These are phyloP conservation scores for Meteorus sp. DNA, from an alignment of 1,140 invertebrate genomes.

Conservation along the genomic window DNA sequence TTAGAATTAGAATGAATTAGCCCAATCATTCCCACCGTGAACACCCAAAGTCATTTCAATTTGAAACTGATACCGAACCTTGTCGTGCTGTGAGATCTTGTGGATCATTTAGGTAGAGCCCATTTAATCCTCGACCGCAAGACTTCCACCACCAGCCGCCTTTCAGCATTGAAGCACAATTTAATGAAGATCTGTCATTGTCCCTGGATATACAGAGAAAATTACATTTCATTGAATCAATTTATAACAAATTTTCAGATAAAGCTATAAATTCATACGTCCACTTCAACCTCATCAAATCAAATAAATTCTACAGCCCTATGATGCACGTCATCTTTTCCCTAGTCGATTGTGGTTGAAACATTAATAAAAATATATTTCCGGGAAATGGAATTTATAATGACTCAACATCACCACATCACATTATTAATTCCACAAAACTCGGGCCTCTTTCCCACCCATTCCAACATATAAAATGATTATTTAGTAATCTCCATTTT, in stretches of 20 bases:
- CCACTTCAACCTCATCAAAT: no score
- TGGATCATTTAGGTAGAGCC: constrained; percentile 83
- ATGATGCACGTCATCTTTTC: no score
- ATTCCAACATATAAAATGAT: not conserved
- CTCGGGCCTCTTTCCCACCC: no score
- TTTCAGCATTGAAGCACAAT: constrained; percentile 90
- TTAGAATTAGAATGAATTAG: not conserved
- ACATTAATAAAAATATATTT: no score
- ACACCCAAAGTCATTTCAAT: not conserved
- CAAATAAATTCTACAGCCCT: no score
- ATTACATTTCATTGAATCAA: not conserved
- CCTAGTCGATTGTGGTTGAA: no score
- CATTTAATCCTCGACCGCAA: constrained; percentile 84
- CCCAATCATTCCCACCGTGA: no score
- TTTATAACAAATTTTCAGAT: no score
- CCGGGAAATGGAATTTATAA: no score
- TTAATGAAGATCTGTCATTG: constrained; percentile 85
- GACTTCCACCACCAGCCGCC: constrained; percentile 96
- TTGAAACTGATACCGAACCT: constrained; percentile 67
- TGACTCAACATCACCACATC: not conserved
- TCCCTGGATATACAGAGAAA: constrained; percentile 64
- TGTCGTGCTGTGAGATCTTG: constrained; percentile 86
- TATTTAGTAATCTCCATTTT: not conserved
- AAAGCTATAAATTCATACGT: no score
- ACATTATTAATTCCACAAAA: not conserved